Base-by-base conservation (phyloP, 2,797 vertebrate species). In the Carduelis carduelis region DNA sequence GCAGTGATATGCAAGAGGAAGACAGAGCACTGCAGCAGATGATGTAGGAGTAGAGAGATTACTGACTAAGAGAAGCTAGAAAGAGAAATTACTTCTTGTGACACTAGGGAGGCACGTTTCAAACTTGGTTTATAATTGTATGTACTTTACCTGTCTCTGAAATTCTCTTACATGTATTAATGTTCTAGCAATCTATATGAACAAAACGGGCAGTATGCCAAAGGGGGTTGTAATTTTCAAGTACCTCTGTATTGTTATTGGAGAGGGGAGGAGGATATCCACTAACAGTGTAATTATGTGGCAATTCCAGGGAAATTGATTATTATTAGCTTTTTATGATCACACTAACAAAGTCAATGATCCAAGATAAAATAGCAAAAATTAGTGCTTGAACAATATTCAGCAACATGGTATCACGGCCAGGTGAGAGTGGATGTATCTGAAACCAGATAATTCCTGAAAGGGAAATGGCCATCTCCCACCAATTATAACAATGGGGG, bases 251-350 rank as follows among this genome's bases (percentile, higher is more conserved):
- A 66, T 47, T 76, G 96, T 83, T 92, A 83, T 11, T 69, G 86
- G 80, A 95, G 69, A 65, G 69, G 63, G 85, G 88, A 95, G 87
- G 85, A 94, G 76, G 93, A 72, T 70, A 89, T 72, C 82, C 68
- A 32, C 88, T 70, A 94, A 95, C 79, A 84, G 82, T 44, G 63
- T 57, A 87, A 93, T 93, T 96, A 95, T 56, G 89, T 80, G 94
- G 94, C 83, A 93, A 88, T 91, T 97, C 93, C 71, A 70, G 52
- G 95, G 84, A 96, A 94, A 94, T 70, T 78, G 94, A 94, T 91
- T 77, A 90, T 95, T 95, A 96, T 90, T 95, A 95, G 85, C 86
- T 93, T 95, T 96, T 95, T 95, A 96, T 87, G 94, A 91, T 94
- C 79, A 95, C 47, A 75, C 34, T 94, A 97, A 96, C 89, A 85